Evolutionary conservation across 2,888 invertebrate genomes (phyloP).

Genomic region (Boloria selene): DNA sequence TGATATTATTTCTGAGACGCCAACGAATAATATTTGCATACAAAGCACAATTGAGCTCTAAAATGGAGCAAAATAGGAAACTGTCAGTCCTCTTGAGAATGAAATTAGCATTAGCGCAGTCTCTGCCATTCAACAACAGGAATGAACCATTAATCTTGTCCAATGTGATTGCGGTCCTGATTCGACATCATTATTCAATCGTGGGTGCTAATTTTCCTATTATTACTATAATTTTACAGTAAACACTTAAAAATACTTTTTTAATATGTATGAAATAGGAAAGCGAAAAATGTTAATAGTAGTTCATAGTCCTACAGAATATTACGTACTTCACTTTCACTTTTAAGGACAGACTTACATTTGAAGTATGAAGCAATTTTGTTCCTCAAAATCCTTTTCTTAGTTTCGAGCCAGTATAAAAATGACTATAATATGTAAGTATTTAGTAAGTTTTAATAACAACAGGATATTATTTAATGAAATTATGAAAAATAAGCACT

Average conservation of each 20-base stretch:
- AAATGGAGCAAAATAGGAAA: conserved; percentile 48
- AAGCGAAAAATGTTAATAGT: conserved; percentile 53
- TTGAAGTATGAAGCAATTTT: conserved; percentile 14
- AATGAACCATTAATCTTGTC: conserved; percentile 64
- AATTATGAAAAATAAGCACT: not conserved
- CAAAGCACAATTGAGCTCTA: conserved; percentile 19
- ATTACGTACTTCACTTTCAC: conserved; percentile 47
- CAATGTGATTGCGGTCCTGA: conserved; percentile 61
- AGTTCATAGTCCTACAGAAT: conserved; percentile 54
- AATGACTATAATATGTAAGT: not conserved
- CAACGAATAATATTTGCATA: conserved; percentile 15
- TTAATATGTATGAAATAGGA: conserved; percentile 34
- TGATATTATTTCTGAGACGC: not conserved
- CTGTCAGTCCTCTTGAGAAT: conserved; percentile 49
- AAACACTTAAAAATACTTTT: conserved; percentile 20
- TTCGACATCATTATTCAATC: conserved; percentile 64
- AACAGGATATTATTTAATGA: too few relatives aligned
- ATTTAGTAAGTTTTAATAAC: too few relatives aligned
- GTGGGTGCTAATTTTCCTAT: conserved; percentile 45
- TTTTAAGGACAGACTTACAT: conserved; percentile 30
- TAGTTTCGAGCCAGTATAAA: not conserved
- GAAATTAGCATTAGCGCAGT: conserved; percentile 61
- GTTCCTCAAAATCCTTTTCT: conserved; percentile 3
- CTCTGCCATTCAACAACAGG: conserved; percentile 57
- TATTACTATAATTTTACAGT: conserved; percentile 16